phyloP scores from a whole-genome alignment of 2,888 invertebrate species.

The Watsonalla binaria region DNA sequence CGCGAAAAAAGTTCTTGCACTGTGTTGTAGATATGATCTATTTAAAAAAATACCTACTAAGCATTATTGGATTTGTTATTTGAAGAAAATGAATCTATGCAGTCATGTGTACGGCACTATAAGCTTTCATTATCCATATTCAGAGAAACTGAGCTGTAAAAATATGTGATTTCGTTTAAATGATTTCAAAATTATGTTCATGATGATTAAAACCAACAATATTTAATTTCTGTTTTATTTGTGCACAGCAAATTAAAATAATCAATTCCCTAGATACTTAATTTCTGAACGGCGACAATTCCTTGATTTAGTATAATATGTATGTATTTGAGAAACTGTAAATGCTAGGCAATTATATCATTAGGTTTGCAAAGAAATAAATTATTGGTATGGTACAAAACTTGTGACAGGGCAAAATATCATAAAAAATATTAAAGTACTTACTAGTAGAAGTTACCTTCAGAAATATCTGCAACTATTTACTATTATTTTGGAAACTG shows the following conservation, averaged over 20 bases:
- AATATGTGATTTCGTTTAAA: neutral
- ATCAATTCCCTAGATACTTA: neutral
- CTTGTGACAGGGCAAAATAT: too few relatives aligned
- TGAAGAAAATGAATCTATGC: neutral
- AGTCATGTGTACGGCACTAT: neutral
- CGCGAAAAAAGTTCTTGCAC: slow-evolving; percentile 94
- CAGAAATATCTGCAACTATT: neutral
- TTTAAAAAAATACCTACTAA: neutral
- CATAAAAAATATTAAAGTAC: too few relatives aligned
- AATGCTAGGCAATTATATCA: too few relatives aligned
- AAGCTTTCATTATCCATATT: neutral
- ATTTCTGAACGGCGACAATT: neutral
- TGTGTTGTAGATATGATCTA: slow-evolving; percentile 81
- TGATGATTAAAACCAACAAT: neutral
- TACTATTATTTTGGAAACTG: neutral
- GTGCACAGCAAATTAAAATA: neutral
- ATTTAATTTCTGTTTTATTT: neutral
- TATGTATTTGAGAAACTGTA: neutral
- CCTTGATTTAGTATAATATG: neutral
- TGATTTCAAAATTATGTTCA: neutral
- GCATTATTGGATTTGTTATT: neutral
- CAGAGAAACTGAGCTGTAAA: neutral
- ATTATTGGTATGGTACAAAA: too few relatives aligned
- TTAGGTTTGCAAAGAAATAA: too few relatives aligned
- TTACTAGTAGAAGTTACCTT: too few relatives aligned